Conservation (phyloP, 1,140 invertebrate species). For the Gonioctena quinquepunctata region DNA sequence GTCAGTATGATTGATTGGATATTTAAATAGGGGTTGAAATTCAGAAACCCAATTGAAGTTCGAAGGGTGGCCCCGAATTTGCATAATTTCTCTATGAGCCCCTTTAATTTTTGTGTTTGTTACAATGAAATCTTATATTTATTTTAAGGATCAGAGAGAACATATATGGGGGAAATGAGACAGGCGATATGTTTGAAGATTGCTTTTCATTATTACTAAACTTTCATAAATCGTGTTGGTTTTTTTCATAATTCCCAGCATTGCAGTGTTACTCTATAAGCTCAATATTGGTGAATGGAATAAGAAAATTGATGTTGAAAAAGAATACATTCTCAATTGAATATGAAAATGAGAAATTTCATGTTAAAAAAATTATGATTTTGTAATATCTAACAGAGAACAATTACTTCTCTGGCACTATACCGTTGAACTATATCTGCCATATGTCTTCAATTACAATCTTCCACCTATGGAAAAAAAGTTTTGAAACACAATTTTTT, state of each 20-base stretch:
- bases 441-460: too few species aligned
- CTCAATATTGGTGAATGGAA: too few species aligned
- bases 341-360: too few species aligned
- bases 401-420: too few species aligned
- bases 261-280: too few species aligned
- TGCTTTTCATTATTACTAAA: not conserved
- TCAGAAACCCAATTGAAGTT: constrained; percentile 10
- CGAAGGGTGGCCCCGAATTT: constrained; percentile 12
- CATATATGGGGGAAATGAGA: not conserved
- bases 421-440: too few species aligned
- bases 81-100: constrained; percentile 16
- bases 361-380: too few species aligned
- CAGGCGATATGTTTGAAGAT: not conserved
- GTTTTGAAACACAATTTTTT: too few species aligned
- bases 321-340: too few species aligned
- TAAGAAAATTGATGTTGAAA: not conserved
- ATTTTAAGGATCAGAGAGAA: constrained; percentile 19
- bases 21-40: constrained; percentile 24
- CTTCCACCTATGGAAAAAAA: too few species aligned
- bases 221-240: not conserved
- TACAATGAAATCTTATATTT: constrained; percentile 20
- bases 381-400: too few species aligned
- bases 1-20: constrained; percentile 14
- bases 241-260: too few species aligned
- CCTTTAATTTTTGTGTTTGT: constrained; percentile 19